Conservation (phyloP, 92 coral and sea anemone genomes). For the Actinostola sp. region DNA sequence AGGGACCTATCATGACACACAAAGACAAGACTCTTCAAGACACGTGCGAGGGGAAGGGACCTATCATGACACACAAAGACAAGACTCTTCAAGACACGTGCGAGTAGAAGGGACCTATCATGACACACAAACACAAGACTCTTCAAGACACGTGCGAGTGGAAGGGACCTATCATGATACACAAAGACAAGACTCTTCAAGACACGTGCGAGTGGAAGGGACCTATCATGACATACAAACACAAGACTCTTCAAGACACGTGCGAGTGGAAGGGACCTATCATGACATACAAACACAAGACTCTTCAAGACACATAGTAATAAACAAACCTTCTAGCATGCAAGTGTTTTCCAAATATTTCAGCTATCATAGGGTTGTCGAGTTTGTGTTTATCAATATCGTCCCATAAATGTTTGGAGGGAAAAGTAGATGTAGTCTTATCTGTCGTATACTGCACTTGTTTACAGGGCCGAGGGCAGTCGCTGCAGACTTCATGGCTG, state of each 20-base stretch:
- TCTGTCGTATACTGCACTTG: background rate
- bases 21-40: background rate
- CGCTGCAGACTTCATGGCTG: no score
- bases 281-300: background rate
- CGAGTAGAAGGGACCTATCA: no score
- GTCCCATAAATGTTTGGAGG: background rate
- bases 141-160: background rate
- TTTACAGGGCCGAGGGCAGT: background rate
- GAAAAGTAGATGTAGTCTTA: background rate
- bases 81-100: background rate
- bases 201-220: no score
- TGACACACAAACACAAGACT: background rate
- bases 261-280: background rate
- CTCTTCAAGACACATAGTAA: background rate
- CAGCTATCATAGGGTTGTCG: background rate
- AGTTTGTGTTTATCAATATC: background rate
- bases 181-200: background rate
- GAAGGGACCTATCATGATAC: no score
- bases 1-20: no score
- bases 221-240: no score
- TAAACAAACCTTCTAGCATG: background rate
- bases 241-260: no score
- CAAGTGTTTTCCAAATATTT: background rate
- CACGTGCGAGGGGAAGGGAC: no score
- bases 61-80: background rate